Evolutionary conservation across 35 echinoderm and acorn worm genomes (phyloP).

Genomic region (Patiria miniata): DNA sequence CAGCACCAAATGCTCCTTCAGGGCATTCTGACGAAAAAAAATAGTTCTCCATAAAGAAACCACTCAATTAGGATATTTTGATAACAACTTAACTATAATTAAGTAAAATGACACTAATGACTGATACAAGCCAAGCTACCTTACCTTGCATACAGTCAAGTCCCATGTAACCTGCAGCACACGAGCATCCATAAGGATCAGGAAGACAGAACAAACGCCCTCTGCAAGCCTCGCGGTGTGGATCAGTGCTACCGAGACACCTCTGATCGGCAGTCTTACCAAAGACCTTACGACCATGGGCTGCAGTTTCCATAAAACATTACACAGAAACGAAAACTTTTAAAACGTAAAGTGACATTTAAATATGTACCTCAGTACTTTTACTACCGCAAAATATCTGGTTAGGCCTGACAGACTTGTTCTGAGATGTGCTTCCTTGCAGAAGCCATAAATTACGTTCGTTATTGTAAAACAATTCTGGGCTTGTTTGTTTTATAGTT

Average conservation of each 20-base stretch:
- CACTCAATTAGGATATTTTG: not conserved
- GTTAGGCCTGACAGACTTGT: too few species aligned
- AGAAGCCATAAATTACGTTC: too few species aligned
- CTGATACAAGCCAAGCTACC: not conserved
- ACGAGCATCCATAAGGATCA: slow-evolving; percentile 76
- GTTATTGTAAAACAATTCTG: too few species aligned
- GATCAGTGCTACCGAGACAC: slow-evolving; percentile 14
- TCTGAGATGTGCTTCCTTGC: too few species aligned
- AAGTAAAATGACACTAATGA: not conserved
- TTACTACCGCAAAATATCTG: too few species aligned
- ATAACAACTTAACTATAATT: too few species aligned
- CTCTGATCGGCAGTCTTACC: slow-evolving; percentile 22
- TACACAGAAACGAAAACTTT: too few species aligned
- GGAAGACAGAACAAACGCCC: slow-evolving; percentile 67
- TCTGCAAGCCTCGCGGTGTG: slow-evolving; percentile 30
- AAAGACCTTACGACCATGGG: slow-evolving; percentile 28
- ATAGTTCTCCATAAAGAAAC: not conserved
- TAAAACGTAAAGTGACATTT: too few species aligned
- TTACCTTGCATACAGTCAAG: slow-evolving; percentile 52
- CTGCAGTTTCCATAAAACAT: too few species aligned
- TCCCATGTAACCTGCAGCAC: slow-evolving; percentile 54
- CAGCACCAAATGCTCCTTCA: slow-evolving; percentile 16
- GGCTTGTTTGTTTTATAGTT: too few species aligned
- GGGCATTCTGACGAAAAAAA: slow-evolving; percentile 26
- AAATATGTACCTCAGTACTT: too few species aligned